phyloP scores from a whole-genome alignment of 2,797 vertebrate genomes.

The Pseudochromis fuscus region DNA sequence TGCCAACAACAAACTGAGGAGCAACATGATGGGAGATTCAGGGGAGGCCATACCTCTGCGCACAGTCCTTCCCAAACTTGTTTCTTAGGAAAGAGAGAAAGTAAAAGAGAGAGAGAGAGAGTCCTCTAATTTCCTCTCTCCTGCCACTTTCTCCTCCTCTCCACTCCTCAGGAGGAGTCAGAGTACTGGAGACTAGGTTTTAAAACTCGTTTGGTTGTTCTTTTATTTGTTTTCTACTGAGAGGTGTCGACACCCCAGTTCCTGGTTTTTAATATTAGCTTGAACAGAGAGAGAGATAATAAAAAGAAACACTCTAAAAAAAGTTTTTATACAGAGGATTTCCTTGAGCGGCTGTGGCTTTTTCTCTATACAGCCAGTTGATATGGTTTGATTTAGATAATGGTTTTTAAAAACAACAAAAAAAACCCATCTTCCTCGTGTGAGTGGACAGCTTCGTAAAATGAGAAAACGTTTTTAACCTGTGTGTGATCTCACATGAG shows the following conservation, averaged over 20 bases:
- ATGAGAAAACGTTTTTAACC: conserved; percentile 74
- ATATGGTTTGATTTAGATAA: conserved; percentile 71
- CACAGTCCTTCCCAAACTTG: conserved; percentile 95
- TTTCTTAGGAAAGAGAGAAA: conserved; percentile 88
- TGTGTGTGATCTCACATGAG: conserved; percentile 63
- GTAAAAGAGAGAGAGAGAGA: conserved; percentile 46
- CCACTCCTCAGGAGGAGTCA: conserved; percentile 79
- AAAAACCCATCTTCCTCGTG: conserved; percentile 43
- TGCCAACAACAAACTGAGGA: conserved; percentile 92
- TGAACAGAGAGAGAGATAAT: conserved; percentile 60
- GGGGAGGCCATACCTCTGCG: conserved; percentile 91
- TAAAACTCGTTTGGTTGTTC: conserved; percentile 79
- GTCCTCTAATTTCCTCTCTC: conserved; percentile 56
- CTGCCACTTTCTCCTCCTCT: conserved; percentile 47
- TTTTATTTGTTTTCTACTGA: conserved; percentile 81
- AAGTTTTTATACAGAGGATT: conserved; percentile 80
- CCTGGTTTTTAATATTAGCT: conserved; percentile 79
- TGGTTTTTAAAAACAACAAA: conserved; percentile 66
- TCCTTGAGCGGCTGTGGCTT: conserved; percentile 71
- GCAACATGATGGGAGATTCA: conserved; percentile 90
- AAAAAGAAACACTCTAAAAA: conserved; percentile 54
- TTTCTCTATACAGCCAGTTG: conserved; percentile 69
- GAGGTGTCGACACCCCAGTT: conserved; percentile 82
- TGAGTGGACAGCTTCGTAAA: conserved; percentile 69
- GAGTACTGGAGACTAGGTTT: conserved; percentile 70